Evolutionary conservation across 1,140 invertebrate genomes (phyloP), one percentile per base, ranked within the genome.

Genomic region (Goniozus legneri): DNA sequence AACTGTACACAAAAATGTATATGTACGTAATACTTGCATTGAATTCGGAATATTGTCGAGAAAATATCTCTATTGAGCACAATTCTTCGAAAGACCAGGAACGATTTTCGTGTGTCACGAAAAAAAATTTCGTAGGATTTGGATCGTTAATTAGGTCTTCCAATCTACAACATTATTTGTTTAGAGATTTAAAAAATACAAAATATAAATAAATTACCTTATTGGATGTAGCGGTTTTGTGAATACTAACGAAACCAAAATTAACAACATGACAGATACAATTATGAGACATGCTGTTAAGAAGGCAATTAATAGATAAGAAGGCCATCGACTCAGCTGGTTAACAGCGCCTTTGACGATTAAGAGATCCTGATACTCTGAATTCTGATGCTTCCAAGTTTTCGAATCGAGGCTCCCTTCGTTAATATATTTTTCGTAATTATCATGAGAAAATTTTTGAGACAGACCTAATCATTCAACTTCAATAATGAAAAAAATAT

Each of bases 41-140:
- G 10, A 57, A 44, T n/a, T 64, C 52, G 0, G 64, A 60, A 54
- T 62, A 51, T 8, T 49, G 36, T 7, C 56, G 54, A 1, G 66
- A 64, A 0, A 65, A 55, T 12, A 60, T 55, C 34, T 71, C 69
- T 3, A 71, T 55, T 24, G 52, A 50, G 18, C 69, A 71, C 6
- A 66, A 49, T 30, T 70, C 66, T 30, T 42, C 48, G 4, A 15
- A 41, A 1, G 60, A 58, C 69, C 69, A 71, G 7, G 47, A 42
- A 2, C 55, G 54, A 36, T 60, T 54, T 13, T 43, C 60, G 40
- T 66, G 49, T 33, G 66, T 71, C 2, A 71, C 34, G 12, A 67
- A 71, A 22, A 65, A 4, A 67, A 45, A 20, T 66, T 71, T 27
- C 24, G 4, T n/a, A n/a, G n/a, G n/a, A n/a, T n/a, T n/a, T n/a